phyloP scores from a whole-genome alignment of 2,797 vertebrate genomes.

The Gadopsis marmoratus region DNA sequence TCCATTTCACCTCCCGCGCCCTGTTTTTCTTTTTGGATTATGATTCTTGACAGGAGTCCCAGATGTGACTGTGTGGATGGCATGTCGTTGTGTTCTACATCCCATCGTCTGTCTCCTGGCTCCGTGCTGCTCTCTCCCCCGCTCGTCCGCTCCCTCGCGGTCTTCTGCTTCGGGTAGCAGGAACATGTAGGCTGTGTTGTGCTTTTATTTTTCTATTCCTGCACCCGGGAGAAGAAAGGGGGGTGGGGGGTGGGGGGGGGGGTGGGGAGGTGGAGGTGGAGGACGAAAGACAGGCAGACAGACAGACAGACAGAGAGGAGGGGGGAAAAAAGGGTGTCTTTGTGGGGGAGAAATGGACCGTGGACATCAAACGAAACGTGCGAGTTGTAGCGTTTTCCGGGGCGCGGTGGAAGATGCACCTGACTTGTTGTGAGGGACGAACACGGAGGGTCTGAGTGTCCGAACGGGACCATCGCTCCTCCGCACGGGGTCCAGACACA shows the following conservation, averaged over 20 bases:
- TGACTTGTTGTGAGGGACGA: conserved; percentile 65
- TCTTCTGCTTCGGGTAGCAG: conserved; percentile 81
- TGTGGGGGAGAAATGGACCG: conserved; percentile 57
- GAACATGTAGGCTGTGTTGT: conserved; percentile 75
- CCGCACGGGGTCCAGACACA: conserved; percentile 82
- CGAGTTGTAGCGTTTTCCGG: conserved; percentile 46
- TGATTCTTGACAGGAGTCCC: conserved; percentile 70
- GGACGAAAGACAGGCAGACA: too few species aligned
- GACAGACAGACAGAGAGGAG: too few species aligned
- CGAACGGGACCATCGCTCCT: conserved; percentile 77
- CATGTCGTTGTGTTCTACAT: conserved; percentile 71
- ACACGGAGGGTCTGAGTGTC: too few species aligned
- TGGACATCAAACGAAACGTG: conserved; percentile 11
- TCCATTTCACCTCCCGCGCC: conserved; percentile 33
- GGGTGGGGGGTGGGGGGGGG: too few species aligned
- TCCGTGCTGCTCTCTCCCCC: conserved; percentile 64
- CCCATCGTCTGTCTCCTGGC: conserved; percentile 63
- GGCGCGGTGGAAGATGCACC: conserved; percentile 53
- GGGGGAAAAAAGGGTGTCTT: conserved; percentile 39
- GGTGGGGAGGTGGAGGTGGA: too few species aligned
- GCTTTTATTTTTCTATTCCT: background rate
- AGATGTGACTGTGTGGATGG: conserved; percentile 79
- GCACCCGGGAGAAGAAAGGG: too few species aligned
- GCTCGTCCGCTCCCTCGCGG: conserved; percentile 70
- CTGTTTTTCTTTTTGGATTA: conserved; percentile 73